phyloP scores from a whole-genome alignment of 2,888 invertebrate species.

The Noctua fimbriata region DNA sequence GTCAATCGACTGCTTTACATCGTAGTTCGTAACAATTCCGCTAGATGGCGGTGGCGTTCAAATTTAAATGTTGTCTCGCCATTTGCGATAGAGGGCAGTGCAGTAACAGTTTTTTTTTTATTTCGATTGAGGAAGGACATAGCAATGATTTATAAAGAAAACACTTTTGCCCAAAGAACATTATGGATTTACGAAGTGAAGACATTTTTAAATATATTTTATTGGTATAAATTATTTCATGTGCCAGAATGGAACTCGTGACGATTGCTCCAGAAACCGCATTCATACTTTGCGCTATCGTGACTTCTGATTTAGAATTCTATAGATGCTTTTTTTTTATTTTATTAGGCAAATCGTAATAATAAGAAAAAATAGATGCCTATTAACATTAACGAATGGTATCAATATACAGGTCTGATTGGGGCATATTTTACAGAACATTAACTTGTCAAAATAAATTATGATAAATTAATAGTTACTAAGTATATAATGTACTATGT shows the following conservation, averaged over 20 bases:
- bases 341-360: neutral
- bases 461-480: neutral
- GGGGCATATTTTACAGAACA: neutral
- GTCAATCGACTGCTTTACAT: constrained; percentile 1
- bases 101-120: neutral
- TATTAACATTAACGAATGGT: neutral
- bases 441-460: neutral
- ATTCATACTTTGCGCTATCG: neutral
- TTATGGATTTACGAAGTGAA: neutral
- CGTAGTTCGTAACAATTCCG: constrained; percentile 62
- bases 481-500: neutral
- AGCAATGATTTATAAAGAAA: neutral
- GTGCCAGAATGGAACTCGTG: neutral
- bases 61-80: constrained; percentile 50
- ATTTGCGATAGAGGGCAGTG: constrained; percentile 73
- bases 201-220: neutral
- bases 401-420: neutral
- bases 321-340: neutral
- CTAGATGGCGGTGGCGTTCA: constrained; percentile 71
- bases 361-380: neutral
- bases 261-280: neutral
- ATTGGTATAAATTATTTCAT: neutral
- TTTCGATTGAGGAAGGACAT: no score
- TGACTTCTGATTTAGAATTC: no score
- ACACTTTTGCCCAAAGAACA: neutral